Conservation (phyloP, 2,113 vertebrate genomes). For the Zosterops borbonicus region DNA sequence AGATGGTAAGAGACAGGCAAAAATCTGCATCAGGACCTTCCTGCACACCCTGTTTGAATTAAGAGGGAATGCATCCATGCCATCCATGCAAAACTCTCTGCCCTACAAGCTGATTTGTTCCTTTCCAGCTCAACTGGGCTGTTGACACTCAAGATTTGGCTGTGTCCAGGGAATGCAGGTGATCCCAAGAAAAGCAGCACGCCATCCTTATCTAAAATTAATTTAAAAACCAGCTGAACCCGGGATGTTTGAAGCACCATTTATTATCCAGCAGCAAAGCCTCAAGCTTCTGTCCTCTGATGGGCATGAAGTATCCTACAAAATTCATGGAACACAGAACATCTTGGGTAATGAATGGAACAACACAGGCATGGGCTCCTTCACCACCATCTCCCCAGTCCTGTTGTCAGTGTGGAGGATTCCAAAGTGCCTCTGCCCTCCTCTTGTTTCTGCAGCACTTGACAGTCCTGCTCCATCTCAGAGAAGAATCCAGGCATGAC, state of each 20-base stretch:
- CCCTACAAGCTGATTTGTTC: not conserved
- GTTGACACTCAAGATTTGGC: not conserved
- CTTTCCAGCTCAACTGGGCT: not conserved
- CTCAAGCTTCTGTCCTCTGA: not conserved
- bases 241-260: fast-evolving
- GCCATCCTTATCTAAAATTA: not conserved
- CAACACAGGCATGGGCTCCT: fast-evolving
- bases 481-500: not conserved
- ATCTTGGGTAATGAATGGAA: not conserved
- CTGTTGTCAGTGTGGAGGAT: not conserved
- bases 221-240: not conserved
- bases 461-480: not conserved
- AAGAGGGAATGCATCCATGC: not conserved
- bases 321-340: not conserved
- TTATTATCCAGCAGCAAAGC: not conserved
- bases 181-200: not conserved
- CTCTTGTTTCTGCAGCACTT: fast-evolving
- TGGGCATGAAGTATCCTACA: not conserved
- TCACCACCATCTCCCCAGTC: not conserved
- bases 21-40: not conserved
- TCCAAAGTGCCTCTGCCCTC: fast-evolving
- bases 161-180: not conserved
- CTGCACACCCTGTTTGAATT: not conserved
- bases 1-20: constrained; percentile 11
- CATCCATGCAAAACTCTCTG: not conserved